phyloP scores from a whole-genome alignment of 2,113 vertebrate species.

The Pseudolaguvia tuberculata region DNA sequence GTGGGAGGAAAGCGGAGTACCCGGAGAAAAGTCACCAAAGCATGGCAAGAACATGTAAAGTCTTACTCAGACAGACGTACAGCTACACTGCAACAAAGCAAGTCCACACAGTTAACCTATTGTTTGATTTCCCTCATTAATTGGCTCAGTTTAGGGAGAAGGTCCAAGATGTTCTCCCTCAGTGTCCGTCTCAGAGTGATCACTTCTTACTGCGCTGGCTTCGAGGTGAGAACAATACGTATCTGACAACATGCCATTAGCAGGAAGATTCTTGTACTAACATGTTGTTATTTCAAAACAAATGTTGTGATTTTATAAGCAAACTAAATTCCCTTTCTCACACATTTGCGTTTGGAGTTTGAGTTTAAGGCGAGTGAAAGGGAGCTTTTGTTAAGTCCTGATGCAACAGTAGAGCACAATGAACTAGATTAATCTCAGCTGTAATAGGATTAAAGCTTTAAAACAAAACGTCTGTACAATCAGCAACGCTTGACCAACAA shows the following conservation, averaged over 20 bases:
- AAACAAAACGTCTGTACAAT: constrained; percentile 32
- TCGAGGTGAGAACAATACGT: constrained; percentile 73
- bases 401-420: constrained; percentile 12
- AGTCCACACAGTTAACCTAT: neutral
- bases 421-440: constrained; percentile 45
- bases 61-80: no score
- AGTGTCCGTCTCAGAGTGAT: constrained; percentile 80
- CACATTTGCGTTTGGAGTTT: neutral
- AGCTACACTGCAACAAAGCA: no score
- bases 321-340: neutral
- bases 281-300: constrained; percentile 1
- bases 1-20: no score
- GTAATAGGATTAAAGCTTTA: constrained; percentile 60
- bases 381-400: constrained; percentile 28
- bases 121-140: constrained; percentile 4
- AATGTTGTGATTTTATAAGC: neutral
- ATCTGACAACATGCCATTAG: neutral
- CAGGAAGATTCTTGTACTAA: neutral
- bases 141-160: constrained; percentile 77
- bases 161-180: constrained; percentile 79
- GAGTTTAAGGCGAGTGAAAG: neutral
- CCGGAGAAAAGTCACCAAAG: no score
- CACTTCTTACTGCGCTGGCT: constrained; percentile 91
- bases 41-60: no score
- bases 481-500: neutral